Percentiles rank a stretch among this genome's conserved stretches.
Evolutionary conservation across 2,113 vertebrate species (phyloP).

Genomic region (Tauraco erythrolophus): DNA sequence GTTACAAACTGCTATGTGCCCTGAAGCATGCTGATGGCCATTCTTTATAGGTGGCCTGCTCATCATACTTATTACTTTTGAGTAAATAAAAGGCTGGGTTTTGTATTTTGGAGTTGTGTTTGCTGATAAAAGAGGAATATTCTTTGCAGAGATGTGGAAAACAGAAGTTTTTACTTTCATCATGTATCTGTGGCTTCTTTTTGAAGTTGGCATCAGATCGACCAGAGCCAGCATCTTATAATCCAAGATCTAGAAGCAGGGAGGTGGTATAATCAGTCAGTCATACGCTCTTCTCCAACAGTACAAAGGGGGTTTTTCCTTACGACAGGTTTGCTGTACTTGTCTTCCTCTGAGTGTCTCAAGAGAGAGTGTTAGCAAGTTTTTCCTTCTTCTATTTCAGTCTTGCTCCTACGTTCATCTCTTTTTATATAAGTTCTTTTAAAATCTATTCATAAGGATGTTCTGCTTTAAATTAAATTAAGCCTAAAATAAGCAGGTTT

Average conservation of each 20-base stretch:
- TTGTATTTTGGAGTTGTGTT: neutral
- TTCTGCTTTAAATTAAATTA: conserved; percentile 34
- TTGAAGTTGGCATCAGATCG: neutral
- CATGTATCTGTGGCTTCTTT: neutral
- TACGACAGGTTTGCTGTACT: neutral
- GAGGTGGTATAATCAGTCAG: neutral
- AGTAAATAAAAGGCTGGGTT: neutral
- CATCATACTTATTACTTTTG: neutral
- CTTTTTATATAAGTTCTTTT: neutral
- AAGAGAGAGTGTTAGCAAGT: neutral
- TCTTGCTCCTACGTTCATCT: neutral
- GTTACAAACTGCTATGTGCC: conserved; percentile 4
- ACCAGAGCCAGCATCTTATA: neutral
- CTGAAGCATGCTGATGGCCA: neutral
- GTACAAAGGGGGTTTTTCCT: neutral
- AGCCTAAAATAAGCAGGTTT: no score
- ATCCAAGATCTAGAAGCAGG: neutral
- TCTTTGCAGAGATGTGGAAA: neutral
- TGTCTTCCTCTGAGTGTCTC: neutral
- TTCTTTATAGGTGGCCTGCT: conserved; percentile 46
- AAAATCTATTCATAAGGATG: neutral
- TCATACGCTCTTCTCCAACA: neutral
- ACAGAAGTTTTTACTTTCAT: neutral
- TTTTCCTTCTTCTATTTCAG: neutral
- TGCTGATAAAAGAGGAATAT: neutral